Base-by-base conservation (phyloP, 2,797 vertebrate genomes). In the Ataeniobius toweri region DNA sequence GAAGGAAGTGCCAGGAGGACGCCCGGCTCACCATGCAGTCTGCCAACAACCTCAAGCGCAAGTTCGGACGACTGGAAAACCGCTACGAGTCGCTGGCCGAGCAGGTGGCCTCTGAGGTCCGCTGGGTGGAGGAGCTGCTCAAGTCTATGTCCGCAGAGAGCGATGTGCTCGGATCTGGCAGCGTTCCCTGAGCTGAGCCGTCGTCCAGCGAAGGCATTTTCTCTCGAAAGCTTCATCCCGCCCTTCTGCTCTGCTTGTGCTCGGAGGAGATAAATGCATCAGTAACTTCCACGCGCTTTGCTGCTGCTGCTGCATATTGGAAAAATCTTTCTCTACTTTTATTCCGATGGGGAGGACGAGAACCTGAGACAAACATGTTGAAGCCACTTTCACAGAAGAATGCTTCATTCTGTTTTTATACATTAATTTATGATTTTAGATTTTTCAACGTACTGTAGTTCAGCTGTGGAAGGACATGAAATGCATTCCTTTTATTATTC, bases 111-210 rank as follows among this genome's bases (percentile, higher is more conserved):
- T 96, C 96, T 0, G 98, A 99, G 89, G 94, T 99, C 90, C 97
- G 94, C 92, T 99, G 98, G 20, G 98, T 99, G 80, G 97, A 99
- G 90, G 98, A 99, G 88, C 92, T 99, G 89, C 96, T 99, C 59
- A 95, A 95, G 50, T 96, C 97, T 22, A 91, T 98, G 13, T 93
- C 96, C 53, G 81, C 87, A 5, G 97, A 98, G 89, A 96, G 93
- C 86, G 93, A 89, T 20, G 91, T 91, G 10, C 88, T 85, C 65
- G 88, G 92, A 1, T 91, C 78, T 1, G 80, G 96, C 55, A 91
- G 96, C 88, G 95, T 96, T 84, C 96, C 96, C 80, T 99, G 86
- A 95, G 65, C 41, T 0, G 2, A 1, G 14, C 68, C 2, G 18
- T 26, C 0, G 1, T 56, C 65, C 77, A 14, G 26, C 69, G 51